Base-by-base conservation (phyloP, 2,888 invertebrate species). In the Epirrhoe alternata region DNA sequence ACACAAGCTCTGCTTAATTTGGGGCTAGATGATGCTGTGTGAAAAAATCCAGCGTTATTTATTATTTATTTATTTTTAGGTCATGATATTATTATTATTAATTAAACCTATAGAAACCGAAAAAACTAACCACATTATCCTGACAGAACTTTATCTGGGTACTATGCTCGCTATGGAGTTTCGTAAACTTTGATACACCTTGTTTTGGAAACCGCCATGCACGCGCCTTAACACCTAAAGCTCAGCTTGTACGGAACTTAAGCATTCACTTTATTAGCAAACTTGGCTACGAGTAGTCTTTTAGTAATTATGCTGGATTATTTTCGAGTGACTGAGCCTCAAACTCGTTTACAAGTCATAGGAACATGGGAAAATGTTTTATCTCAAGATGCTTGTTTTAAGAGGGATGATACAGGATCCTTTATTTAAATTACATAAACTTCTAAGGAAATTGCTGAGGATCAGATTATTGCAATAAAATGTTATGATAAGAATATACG, bases 231-330 rank as follows among this genome's bases (percentile, higher is more conserved):
- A 82, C 61, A 69, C 71, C 73, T 74, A 73, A 71, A 69, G 69
- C 71, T 78, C 80, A 80, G 77, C 78, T 78, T 81, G 78, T 75
- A 74, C 77, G 77, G 75, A 86, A 86, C 86, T 88, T 83, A 85
- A 86, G 87, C 87, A 87, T 86, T 87, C 87, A 88, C 89, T 91
- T 92, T 92, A 92, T 92, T 92, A 90, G 86, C 85, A 90, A 92
- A 92, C 87, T 92, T 91, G 78, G 81, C 82, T 85, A 83, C 80
- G 85, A 86, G 87, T 82, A 86, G 86, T 88, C 86, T 89, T 89
- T 87, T 83, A 87, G 89, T 90, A 91, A 92, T 91, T 92, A 91
- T 84, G 83, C 79, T 79, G 85, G 88, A 89, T 91, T 90, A 92
- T 86, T 87, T 87, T 82, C 87, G 81, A 83, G 75, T 82, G 86